Evolutionary conservation across 2,888 invertebrate species (phyloP).

Genomic region (Melinopterus prodromus): DNA sequence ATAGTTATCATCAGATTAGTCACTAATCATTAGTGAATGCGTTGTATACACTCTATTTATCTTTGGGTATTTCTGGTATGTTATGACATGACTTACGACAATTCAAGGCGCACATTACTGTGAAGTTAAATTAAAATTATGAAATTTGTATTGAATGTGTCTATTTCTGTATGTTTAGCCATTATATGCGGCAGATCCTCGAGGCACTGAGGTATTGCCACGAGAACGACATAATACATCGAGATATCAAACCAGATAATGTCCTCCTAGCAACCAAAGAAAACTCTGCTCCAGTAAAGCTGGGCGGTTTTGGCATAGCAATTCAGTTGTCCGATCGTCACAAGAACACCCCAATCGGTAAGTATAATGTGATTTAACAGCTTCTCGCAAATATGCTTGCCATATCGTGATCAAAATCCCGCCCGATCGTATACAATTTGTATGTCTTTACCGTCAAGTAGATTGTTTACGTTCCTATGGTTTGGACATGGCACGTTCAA

Average conservation of each 20-base stretch:
- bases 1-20: no score
- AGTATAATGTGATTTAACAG: conserved; percentile 23
- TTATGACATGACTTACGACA: no score
- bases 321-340: conserved; percentile 88
- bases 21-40: no score
- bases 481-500: neutral
- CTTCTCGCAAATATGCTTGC: neutral
- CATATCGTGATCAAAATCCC: conserved; percentile 11
- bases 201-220: conserved; percentile 98
- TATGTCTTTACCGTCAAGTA: neutral
- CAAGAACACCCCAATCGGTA: conserved; percentile 44
- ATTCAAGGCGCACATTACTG: no score
- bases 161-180: conserved; percentile 66
- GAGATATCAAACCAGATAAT: conserved; percentile 97
- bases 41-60: no score
- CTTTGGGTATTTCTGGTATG: no score
- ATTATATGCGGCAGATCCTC: conserved; percentile 98
- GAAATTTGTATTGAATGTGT: no score
- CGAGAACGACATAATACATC: conserved; percentile 96
- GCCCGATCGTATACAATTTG: neutral
- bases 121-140: no score
- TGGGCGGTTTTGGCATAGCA: conserved; percentile 97
- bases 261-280: conserved; percentile 94
- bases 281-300: conserved; percentile 97
- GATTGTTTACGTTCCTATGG: neutral